These are phyloP conservation scores for Pterobdella sp. DNA, from an alignment of 2,888 invertebrate species.

Conservation along the genomic window DNA sequence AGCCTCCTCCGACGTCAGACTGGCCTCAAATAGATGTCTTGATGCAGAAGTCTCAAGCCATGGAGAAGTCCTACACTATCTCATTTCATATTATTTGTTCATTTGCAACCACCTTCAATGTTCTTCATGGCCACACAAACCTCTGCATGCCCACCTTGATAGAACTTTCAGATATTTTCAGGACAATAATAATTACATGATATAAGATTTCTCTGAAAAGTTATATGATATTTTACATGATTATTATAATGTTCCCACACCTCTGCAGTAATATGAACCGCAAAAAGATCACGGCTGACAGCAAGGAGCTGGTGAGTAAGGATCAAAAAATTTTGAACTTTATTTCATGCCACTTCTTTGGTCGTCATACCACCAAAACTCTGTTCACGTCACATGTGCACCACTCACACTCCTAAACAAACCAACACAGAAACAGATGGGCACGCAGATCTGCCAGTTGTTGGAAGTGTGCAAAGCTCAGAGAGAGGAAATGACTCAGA, in stretches of 20 bases:
- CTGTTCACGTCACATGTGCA: background rate
- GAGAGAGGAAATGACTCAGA: conserved; percentile 10
- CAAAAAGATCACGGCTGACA: background rate
- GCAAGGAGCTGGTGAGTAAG: background rate
- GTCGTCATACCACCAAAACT: too few relatives aligned
- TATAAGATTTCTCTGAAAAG: too few relatives aligned
- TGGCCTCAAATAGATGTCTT: conserved; percentile 27
- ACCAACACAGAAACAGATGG: background rate
- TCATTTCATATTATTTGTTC: background rate
- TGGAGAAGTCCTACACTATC: background rate
- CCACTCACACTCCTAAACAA: background rate
- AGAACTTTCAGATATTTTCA: too few relatives aligned
- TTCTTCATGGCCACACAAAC: too few relatives aligned
- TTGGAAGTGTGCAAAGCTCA: conserved; percentile 18
- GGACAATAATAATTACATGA: too few relatives aligned
- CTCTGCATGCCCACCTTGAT: too few relatives aligned
- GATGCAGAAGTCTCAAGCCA: conserved; percentile 14
- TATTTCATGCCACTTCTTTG: too few relatives aligned
- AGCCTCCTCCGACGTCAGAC: background rate
- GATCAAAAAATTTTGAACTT: too few relatives aligned
- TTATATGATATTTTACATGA: too few relatives aligned
- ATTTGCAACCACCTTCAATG: background rate
- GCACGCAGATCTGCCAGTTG: background rate
- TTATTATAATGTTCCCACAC: too few relatives aligned
- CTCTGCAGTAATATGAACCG: background rate